Percentiles rank a stretch among this genome's conserved stretches.
Evolutionary conservation across 2,797 vertebrate species (phyloP).

Genomic region (Florisuga fusca): DNA sequence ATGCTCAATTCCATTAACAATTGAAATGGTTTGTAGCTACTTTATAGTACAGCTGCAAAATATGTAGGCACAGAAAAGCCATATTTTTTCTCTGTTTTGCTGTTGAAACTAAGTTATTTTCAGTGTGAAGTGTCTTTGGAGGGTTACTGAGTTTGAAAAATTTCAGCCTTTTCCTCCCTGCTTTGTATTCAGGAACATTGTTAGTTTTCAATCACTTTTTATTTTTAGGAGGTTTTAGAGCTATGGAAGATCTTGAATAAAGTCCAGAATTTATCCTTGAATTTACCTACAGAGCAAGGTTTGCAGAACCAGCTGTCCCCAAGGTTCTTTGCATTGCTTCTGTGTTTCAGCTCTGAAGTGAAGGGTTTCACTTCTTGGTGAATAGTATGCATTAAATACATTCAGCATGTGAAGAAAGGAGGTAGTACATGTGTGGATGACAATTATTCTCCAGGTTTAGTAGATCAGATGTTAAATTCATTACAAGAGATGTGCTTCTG

Average conservation of each 20-base stretch:
- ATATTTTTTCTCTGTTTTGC: neutral
- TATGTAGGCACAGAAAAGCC: neutral
- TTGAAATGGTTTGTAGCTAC: neutral
- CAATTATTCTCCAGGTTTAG: neutral
- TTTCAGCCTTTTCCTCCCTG: fast-evolving
- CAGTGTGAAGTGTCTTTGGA: neutral
- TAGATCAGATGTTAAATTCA: neutral
- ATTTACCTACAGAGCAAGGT: fast-evolving
- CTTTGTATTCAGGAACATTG: neutral
- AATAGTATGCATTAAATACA: neutral
- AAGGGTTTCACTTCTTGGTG: neutral
- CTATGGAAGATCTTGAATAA: neutral
- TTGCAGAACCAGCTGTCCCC: neutral
- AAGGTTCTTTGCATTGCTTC: neutral
- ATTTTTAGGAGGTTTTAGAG: neutral
- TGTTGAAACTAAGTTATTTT: neutral
- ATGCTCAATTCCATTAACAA: neutral
- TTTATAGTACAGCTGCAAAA: neutral
- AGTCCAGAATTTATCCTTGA: neutral
- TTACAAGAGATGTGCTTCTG: neutral
- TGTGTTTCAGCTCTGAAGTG: neutral
- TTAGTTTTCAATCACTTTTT: neutral
- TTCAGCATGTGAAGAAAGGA: neutral
- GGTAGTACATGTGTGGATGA: neutral
- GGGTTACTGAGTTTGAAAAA: neutral